Base-by-base conservation (phyloP, 2,888 invertebrate genomes). In the Rhimphoctona megacephalus region DNA sequence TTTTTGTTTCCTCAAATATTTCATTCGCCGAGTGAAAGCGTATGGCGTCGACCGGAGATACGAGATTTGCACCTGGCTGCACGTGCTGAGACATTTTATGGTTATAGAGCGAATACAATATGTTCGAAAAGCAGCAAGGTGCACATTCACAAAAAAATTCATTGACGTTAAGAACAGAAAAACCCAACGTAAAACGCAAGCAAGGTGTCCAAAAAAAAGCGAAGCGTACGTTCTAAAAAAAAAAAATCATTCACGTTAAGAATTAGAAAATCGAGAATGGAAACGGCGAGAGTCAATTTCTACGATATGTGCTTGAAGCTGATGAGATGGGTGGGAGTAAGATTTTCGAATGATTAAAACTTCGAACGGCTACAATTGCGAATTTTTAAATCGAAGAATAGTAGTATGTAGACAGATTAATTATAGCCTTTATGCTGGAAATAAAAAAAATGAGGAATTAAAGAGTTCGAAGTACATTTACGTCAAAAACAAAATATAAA, bases 21-120 rank as follows among this genome's bases (percentile, higher is more conserved):
- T 79, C 52, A 67, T 83, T 77, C 77, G 80, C 72, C 66, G 73
- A 86, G 86, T 81, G 86, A 83, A 83, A 86, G 83, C 80, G 77
- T 52, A 66, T 52, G 79, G 57, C 74, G 70, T 79, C 83, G 83
- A 86, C 72, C 86, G 79, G 67, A 67, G 77, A 77, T 73, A 83
- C 73, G 73, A 83, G 81, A 83, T 83, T 86, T 78, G 82, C 74
- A 82, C 74, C 77, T 77, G 49, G 81, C 36, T 82, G 72, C 80
- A 74, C 72, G 83, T 78, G 85, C 36, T 57, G 64, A 69, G 57
- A 77, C n/a, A 49, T 72, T 66, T 64, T 57, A 30, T 36, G 46
- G n/a, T 49, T 61, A 39, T n/a, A 11, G 46, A 39, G 33, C 17
- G 52, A 30, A 11, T 25, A 66, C 39, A 39, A 49, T 52, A 19